These are phyloP conservation scores for Autographa pulchrina DNA, from an alignment of 2,888 invertebrate genomes.

Conservation along the genomic window DNA sequence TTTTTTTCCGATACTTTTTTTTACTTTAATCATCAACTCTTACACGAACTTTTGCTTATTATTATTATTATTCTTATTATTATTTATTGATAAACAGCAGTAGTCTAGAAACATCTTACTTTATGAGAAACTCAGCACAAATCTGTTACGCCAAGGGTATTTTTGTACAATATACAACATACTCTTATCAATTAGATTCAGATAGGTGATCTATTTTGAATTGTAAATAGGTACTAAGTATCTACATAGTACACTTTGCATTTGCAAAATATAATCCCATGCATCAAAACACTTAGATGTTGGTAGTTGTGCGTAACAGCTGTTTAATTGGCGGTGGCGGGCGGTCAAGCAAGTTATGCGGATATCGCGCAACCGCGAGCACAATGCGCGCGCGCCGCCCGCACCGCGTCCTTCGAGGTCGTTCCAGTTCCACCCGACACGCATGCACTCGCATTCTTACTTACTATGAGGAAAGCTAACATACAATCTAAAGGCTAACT, in stretches of 20 bases:
- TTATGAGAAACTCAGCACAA: too few species aligned
- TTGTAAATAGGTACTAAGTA: conserved; percentile 10
- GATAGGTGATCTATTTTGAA: not conserved
- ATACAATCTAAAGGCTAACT: too few species aligned
- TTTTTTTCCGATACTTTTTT: too few species aligned
- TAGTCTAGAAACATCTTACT: too few species aligned
- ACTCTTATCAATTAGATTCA: not conserved
- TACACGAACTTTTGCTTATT: too few species aligned
- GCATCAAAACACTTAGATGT: conserved; percentile 52
- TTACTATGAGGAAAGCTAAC: not conserved
- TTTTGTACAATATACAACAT: too few species aligned
- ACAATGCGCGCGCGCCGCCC: conserved; percentile 63
- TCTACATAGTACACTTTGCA: conserved; percentile 11
- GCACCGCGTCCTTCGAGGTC: conserved; percentile 81
- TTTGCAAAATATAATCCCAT: conserved; percentile 46
- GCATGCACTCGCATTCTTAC: conserved; percentile 39
- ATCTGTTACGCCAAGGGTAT: too few species aligned
- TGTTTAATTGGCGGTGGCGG: conserved; percentile 65
- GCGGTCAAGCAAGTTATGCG: conserved; percentile 80
- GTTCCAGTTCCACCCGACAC: conserved; percentile 71
- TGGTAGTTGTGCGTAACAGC: conserved; percentile 56
- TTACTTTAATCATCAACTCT: too few species aligned
- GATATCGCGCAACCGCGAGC: conserved; percentile 82
- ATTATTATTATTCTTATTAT: too few species aligned
- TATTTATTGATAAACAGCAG: too few species aligned